phyloP scores from a whole-genome alignment of 2,888 invertebrate genomes.

The Cephus nigrinus region DNA sequence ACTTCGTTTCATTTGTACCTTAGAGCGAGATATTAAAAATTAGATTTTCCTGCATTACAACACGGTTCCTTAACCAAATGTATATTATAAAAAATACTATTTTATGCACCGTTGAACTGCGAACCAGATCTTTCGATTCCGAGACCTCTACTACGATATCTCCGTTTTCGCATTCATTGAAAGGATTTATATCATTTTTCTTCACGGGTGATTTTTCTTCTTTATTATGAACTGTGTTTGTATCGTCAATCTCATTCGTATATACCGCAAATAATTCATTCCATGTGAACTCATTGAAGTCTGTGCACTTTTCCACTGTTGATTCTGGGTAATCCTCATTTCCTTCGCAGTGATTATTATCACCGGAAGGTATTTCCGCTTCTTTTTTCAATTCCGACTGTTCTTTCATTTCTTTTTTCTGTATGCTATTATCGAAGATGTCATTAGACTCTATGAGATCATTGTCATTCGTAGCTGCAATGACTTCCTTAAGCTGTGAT shows the following conservation, averaged over 20 bases:
- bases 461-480: background rate
- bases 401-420: conserved; percentile 10
- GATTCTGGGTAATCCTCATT: background rate
- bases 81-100: background rate
- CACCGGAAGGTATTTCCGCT: background rate
- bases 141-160: background rate
- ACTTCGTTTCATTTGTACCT: background rate
- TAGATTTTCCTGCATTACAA: background rate
- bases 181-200: background rate
- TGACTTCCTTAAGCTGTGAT: background rate
- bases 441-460: background rate
- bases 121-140: background rate
- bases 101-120: background rate
- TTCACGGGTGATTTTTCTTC: background rate
- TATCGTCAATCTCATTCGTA: background rate
- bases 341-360: background rate
- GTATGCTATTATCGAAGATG: background rate
- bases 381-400: conserved; percentile 17
- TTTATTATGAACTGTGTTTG: background rate
- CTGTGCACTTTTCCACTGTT: background rate
- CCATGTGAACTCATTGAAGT: background rate
- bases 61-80: background rate
- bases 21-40: background rate
- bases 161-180: background rate
- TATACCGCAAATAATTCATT: background rate